Evolutionary conservation across 2,797 vertebrate genomes (phyloP), one percentile per base, ranked within the genome.

Genomic region (Anguilla anguilla): DNA sequence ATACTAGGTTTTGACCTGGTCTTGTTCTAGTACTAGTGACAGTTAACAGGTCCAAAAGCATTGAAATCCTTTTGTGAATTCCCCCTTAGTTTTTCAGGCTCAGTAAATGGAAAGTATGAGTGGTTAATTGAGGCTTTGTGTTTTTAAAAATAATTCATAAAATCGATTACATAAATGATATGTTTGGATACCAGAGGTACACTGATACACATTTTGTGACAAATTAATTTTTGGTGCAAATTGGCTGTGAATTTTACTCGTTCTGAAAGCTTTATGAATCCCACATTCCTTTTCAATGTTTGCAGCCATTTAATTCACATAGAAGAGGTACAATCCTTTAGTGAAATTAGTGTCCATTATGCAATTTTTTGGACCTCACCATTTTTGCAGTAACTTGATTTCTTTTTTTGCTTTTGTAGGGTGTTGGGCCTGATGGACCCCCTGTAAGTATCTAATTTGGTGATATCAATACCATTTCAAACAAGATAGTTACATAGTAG

Each of bases 341-440:
- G 69, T 72, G 69, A 72, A 10, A 10, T 31, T 31, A 77, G 28
- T 31, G 28, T 39, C 72, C n/a, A 39, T 31, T 39, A 15, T 31
- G 49, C 35, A 55, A 51, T 64, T 25, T 10, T 72, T 57, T 87
- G 43, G 19, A 72, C 69, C 31, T 10, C 35, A 77, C 51, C 46
- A 55, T 72, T n/a, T 43, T 81, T 51, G 9, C 22, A 28, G 39
- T 28, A 35, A 17, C 35, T 77, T 39, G 31, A 39, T 77, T 77
- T 11, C 72, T 77, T 39, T 83, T 6, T 94, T 28, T 92, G 87
- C 43, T 88, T 91, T 93, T 92, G 90, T 89, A 99, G 99, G 98
- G 98, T 88, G 96, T 97, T 89, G 98, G 98, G 5, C 94, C 96
- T 89, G 96, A 97, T 93, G 99, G 98, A 93, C 92, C 96, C 61